Conservation (phyloP, 2,888 invertebrate genomes). For the Rhorus exstirpatorius region DNA sequence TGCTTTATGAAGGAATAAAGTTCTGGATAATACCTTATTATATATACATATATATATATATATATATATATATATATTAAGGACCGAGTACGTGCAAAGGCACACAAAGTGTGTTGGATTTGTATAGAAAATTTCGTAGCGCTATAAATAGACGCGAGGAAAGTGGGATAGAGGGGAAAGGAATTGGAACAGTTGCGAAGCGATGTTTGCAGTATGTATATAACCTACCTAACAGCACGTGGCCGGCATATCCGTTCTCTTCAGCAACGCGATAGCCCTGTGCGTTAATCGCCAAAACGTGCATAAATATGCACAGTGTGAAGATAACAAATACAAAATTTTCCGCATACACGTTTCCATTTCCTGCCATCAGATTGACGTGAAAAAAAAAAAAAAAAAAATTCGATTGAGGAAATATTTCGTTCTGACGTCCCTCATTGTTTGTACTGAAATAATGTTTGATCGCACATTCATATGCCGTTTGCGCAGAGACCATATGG, state of each 20-base stretch:
- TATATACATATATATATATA: no score
- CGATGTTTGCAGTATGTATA: slow-evolving; percentile 34
- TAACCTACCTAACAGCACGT: slow-evolving; percentile 47
- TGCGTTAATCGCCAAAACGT: slow-evolving; percentile 3
- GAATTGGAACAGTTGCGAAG: slow-evolving; percentile 60
- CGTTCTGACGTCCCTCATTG: background rate
- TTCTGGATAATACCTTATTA: no score
- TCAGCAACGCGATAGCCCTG: slow-evolving; percentile 27
- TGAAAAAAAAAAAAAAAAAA: background rate
- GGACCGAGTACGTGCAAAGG: background rate
- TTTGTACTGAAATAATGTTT: slow-evolving; percentile 9
- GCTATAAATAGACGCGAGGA: slow-evolving; percentile 47
- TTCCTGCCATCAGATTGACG: background rate
- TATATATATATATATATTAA: no score
- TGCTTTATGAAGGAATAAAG: no score
- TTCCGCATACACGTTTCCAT: no score
- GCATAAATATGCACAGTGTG: background rate
- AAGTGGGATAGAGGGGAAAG: slow-evolving; percentile 26
- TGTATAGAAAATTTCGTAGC: slow-evolving; percentile 11
- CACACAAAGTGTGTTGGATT: background rate
- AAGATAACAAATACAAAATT: background rate
- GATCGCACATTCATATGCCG: no score
- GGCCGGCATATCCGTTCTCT: slow-evolving; percentile 30
- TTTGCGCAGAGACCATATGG: background rate
- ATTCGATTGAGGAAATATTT: slow-evolving; percentile 12